phyloP scores from a whole-genome alignment of 2,113 vertebrate genomes.

The Seriola aureovittata region DNA sequence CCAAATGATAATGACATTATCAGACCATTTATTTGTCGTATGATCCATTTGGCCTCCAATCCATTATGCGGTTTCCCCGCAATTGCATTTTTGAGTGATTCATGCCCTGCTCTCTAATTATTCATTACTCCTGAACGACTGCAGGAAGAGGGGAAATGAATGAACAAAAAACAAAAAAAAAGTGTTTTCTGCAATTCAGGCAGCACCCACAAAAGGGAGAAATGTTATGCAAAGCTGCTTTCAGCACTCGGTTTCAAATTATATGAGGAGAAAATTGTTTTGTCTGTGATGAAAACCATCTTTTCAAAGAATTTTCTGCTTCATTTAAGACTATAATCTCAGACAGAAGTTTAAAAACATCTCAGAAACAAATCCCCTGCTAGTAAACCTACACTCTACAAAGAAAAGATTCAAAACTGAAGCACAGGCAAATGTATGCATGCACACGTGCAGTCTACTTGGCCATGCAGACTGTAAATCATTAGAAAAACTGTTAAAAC shows the following conservation, averaged over 20 bases:
- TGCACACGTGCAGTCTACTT: neutral
- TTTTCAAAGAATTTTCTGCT: conserved; percentile 52
- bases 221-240: conserved; percentile 40
- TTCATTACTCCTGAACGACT: conserved; percentile 68
- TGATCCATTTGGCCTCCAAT: conserved; percentile 72
- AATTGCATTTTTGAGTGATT: conserved; percentile 77
- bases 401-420: conserved; percentile 4
- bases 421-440: neutral
- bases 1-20: conserved; percentile 79
- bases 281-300: conserved; percentile 46
- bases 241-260: conserved; percentile 44
- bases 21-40: conserved; percentile 78
- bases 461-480: conserved; percentile 31
- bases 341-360: conserved; percentile 24
- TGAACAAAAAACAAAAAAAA: conserved; percentile 30
- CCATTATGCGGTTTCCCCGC: conserved; percentile 69
- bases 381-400: conserved; percentile 10
- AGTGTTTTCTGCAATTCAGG: conserved; percentile 28
- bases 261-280: conserved; percentile 55
- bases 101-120: conserved; percentile 68
- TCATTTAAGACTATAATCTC: conserved; percentile 35
- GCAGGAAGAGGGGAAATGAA: conserved; percentile 40
- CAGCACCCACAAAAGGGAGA: conserved; percentile 4
- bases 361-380: conserved; percentile 7
- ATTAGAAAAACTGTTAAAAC: conserved; percentile 37